Conservation (phyloP, 2,888 invertebrate genomes). For the Petrophora chlorosata region DNA sequence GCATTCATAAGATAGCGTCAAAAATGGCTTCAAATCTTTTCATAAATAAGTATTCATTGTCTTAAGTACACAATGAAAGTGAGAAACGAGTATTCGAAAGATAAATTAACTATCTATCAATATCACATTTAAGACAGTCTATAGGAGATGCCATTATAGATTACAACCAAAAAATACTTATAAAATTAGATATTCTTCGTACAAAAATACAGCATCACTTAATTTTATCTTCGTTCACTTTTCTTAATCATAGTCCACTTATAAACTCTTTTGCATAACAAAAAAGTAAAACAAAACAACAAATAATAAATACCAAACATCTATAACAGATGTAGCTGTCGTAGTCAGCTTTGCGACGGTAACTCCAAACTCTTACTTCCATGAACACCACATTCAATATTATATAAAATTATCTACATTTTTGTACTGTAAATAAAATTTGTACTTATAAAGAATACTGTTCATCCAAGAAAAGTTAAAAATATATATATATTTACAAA, state of each 20-base stretch:
- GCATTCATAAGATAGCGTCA: constrained; percentile 7
- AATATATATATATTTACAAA: constrained; percentile 3
- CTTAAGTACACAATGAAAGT: constrained; percentile 23
- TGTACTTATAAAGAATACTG: constrained; percentile 48
- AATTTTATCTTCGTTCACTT: constrained; percentile 23
- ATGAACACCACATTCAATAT: constrained; percentile 47
- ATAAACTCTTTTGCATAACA: constrained; percentile 28
- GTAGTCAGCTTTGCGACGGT: constrained; percentile 2
- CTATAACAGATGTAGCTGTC: background rate
- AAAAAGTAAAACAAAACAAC: constrained; percentile 21
- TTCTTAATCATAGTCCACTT: constrained; percentile 26
- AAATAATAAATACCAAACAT: constrained; percentile 4
- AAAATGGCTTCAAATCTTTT: constrained; percentile 22
- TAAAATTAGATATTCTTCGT: constrained; percentile 42
- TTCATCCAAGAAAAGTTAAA: constrained; percentile 28
- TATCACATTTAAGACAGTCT: constrained; percentile 72
- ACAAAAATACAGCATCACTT: constrained; percentile 49
- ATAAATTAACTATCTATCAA: constrained; percentile 57
- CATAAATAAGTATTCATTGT: constrained; percentile 21
- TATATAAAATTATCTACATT: constrained; percentile 31
- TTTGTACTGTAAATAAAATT: constrained; percentile 31
- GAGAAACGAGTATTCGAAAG: constrained; percentile 40
- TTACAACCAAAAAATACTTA: constrained; percentile 54
- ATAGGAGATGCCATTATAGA: constrained; percentile 58
- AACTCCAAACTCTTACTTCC: constrained; percentile 35